Conservation (phyloP, 2,888 invertebrate genomes). For the Drosophila ezoana region DNA sequence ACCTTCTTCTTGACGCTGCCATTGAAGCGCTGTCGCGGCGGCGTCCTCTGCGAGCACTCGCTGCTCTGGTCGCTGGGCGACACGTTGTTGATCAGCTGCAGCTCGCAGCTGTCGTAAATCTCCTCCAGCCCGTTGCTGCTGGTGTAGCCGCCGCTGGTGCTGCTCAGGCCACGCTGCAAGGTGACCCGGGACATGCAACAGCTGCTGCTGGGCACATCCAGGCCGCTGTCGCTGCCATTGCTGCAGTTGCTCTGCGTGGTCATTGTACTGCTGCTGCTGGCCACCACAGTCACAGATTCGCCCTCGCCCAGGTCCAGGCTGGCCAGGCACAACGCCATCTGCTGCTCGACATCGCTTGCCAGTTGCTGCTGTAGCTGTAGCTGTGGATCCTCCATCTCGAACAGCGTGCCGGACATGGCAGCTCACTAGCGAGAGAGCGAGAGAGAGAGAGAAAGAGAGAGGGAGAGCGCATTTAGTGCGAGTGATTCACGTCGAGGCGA, state of each 20-base stretch:
- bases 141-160: constrained; percentile 88
- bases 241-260: constrained; percentile 79
- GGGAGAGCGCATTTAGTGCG: constrained; percentile 26
- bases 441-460: constrained; percentile 15
- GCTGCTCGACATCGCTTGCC: constrained; percentile 49
- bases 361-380: constrained; percentile 53
- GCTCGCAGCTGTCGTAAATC: constrained; percentile 80
- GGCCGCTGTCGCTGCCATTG: constrained; percentile 93
- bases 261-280: constrained; percentile 24
- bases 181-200: constrained; percentile 82
- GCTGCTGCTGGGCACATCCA: constrained; percentile 87
- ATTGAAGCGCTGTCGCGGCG: constrained; percentile 53
- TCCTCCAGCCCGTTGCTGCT: constrained; percentile 86
- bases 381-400: constrained; percentile 60
- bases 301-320: constrained; percentile 74
- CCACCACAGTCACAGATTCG: constrained; percentile 31
- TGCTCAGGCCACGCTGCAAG: constrained; percentile 86
- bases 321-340: constrained; percentile 69
- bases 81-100: constrained; percentile 43
- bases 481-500: constrained; percentile 66
- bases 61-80: constrained; percentile 90
- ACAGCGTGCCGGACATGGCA: constrained; percentile 69
- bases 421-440: constrained; percentile 22
- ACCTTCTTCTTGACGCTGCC: constrained; percentile 87
- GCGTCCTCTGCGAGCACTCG: constrained; percentile 87